Evolutionary conservation across 2,797 vertebrate genomes (phyloP).

Genomic region (Orientallactaga sibirica): DNA sequence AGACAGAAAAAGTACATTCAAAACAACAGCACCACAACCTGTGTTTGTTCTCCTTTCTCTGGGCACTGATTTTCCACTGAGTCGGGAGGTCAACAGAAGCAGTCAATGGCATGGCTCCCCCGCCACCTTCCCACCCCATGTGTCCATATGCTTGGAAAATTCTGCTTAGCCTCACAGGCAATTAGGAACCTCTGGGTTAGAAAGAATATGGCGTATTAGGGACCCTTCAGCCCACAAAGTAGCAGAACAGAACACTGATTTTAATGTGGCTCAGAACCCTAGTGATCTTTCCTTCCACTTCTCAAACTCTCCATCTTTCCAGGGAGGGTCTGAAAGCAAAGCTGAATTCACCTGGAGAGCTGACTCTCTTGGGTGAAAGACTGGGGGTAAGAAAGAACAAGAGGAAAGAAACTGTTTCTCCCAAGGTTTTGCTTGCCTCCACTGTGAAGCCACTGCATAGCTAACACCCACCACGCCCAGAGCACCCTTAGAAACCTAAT

Average conservation of each 20-base stretch:
- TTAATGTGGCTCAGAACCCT: neutral
- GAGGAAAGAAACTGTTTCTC: neutral
- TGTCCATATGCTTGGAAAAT: constrained; percentile 25
- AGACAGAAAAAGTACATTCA: neutral
- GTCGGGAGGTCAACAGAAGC: constrained; percentile 23
- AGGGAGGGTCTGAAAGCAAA: neutral
- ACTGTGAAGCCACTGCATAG: neutral
- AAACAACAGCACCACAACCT: neutral
- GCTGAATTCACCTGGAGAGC: neutral
- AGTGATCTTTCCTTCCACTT: neutral
- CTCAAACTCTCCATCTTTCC: neutral
- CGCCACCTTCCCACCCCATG: neutral
- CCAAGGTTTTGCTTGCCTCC: neutral
- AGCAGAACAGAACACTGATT: neutral
- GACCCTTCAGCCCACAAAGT: neutral
- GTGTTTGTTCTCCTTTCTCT: neutral
- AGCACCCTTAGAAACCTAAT: neutral
- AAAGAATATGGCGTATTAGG: neutral
- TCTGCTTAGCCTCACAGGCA: neutral
- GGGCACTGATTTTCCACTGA: constrained; percentile 37
- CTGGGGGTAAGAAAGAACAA: neutral
- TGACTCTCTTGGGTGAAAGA: neutral
- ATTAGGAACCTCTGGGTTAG: neutral
- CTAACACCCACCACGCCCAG: neutral
- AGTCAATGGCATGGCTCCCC: neutral